These are phyloP conservation scores for Drosophila neocordata DNA, from an alignment of 1,140 invertebrate species.

Conservation along the genomic window DNA sequence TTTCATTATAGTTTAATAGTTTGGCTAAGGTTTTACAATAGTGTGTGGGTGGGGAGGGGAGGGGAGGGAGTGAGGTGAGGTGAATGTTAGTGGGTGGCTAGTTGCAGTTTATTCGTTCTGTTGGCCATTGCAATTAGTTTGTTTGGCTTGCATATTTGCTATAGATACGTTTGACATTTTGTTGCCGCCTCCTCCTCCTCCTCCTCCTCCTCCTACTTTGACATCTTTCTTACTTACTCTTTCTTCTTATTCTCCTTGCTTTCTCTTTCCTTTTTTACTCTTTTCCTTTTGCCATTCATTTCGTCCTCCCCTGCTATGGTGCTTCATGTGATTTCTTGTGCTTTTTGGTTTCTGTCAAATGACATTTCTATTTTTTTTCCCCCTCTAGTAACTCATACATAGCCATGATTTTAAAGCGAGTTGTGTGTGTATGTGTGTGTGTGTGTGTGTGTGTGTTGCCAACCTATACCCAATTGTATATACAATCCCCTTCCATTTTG, in stretches of 20 bases:
- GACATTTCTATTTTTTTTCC: slow-evolving; percentile 71
- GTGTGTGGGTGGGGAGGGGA: too few relatives aligned
- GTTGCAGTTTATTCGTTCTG: slow-evolving; percentile 15
- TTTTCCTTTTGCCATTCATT: background rate
- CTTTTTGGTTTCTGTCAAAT: slow-evolving; percentile 66
- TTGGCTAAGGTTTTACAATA: background rate
- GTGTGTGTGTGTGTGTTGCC: slow-evolving; percentile 50
- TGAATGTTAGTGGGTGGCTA: slow-evolving; percentile 17
- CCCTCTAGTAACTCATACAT: slow-evolving; percentile 66
- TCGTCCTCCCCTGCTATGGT: background rate
- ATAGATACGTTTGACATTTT: slow-evolving; percentile 65
- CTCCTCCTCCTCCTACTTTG: background rate
- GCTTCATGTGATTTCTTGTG: slow-evolving; percentile 49
- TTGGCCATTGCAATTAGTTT: slow-evolving; percentile 72
- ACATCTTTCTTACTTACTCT: slow-evolving; percentile 10
- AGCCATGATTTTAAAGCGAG: slow-evolving; percentile 20
- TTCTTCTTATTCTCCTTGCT: background rate
- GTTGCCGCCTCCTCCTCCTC: slow-evolving; percentile 38
- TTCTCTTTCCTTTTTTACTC: background rate
- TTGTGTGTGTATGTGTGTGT: slow-evolving; percentile 2
- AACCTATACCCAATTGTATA: slow-evolving; percentile 4
- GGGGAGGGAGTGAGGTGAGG: too few relatives aligned
- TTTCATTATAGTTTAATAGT: slow-evolving; percentile 50
- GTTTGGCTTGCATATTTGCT: slow-evolving; percentile 59
- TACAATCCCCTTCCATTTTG: too few relatives aligned